Conservation (phyloP, 2,888 invertebrate genomes). For the Ichneumoninae sp. region DNA sequence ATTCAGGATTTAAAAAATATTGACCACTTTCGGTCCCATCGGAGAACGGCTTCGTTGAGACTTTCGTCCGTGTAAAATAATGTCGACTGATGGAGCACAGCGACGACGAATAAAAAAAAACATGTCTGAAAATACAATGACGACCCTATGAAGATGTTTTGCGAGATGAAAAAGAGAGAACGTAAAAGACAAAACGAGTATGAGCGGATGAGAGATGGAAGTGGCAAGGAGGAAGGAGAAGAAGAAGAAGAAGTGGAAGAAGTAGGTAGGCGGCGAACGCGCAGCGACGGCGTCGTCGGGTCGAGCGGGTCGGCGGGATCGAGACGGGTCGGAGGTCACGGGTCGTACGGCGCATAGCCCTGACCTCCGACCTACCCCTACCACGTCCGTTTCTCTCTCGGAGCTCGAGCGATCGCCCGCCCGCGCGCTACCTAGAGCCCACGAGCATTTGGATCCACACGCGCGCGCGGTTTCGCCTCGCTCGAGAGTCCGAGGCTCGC, state of each 20-base stretch:
- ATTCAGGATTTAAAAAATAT: not conserved
- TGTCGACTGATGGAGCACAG: not conserved
- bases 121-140: not conserved
- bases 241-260: conserved; percentile 51
- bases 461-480: conserved; percentile 63
- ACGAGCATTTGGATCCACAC: conserved; percentile 65
- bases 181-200: conserved; percentile 46
- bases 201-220: conserved; percentile 45
- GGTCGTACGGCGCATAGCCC: conserved; percentile 82
- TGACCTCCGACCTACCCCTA: conserved; percentile 80
- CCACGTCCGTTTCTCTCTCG: conserved; percentile 66
- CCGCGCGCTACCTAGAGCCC: conserved; percentile 64
- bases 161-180: conserved; percentile 56
- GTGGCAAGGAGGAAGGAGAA: conserved; percentile 39
- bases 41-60: not conserved
- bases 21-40: not conserved
- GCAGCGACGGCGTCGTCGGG: conserved; percentile 69
- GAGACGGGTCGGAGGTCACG: conserved; percentile 80
- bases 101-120: not conserved
- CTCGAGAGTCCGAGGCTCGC: conserved; percentile 66
- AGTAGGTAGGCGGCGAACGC: conserved; percentile 62
- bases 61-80: not conserved
- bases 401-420: conserved; percentile 68
- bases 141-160: conserved; percentile 14
- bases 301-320: conserved; percentile 79